Percentiles rank a stretch among this genome's conserved stretches.
phyloP scores from a whole-genome alignment of 2,888 invertebrate species.

The Dryobota labecula region DNA sequence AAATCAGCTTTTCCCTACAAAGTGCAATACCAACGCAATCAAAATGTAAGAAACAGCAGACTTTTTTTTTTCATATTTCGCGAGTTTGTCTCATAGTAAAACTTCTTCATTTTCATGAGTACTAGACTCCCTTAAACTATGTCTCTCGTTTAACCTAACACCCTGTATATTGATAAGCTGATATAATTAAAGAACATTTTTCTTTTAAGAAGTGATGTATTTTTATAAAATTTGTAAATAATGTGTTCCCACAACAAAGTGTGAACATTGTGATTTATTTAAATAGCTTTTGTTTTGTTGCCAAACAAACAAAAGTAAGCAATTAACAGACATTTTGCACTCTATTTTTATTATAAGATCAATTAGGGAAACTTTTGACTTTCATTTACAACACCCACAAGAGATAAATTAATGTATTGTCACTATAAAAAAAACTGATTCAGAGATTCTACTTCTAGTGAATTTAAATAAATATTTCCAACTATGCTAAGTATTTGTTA shows the following conservation, averaged over 20 bases:
- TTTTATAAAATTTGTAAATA: constrained; percentile 4
- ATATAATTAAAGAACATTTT: neutral
- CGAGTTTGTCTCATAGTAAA: too few species aligned
- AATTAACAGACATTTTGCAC: neutral
- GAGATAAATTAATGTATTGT: constrained; percentile 16
- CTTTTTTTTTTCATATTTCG: too few species aligned
- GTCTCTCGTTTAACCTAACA: too few species aligned
- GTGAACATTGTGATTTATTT: neutral
- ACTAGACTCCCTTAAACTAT: too few species aligned
- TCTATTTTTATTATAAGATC: constrained; percentile 18
- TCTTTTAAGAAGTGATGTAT: neutral
- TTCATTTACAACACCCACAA: constrained; percentile 20
- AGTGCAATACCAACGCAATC: too few species aligned
- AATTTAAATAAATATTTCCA: constrained; percentile 2
- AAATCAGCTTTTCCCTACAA: too few species aligned
- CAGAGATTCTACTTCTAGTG: neutral
- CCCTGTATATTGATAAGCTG: neutral
- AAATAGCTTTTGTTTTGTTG: constrained; percentile 33
- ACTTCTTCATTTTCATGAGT: too few species aligned
- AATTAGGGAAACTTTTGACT: constrained; percentile 8
- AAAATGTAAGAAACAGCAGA: too few species aligned
- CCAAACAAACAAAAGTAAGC: constrained; percentile 33
- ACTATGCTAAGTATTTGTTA: constrained; percentile 9
- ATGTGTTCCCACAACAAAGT: neutral
- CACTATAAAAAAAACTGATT: neutral